These are phyloP conservation scores for Liasis olivaceus DNA, from an alignment of 2,797 vertebrate species.

Conservation along the genomic window DNA sequence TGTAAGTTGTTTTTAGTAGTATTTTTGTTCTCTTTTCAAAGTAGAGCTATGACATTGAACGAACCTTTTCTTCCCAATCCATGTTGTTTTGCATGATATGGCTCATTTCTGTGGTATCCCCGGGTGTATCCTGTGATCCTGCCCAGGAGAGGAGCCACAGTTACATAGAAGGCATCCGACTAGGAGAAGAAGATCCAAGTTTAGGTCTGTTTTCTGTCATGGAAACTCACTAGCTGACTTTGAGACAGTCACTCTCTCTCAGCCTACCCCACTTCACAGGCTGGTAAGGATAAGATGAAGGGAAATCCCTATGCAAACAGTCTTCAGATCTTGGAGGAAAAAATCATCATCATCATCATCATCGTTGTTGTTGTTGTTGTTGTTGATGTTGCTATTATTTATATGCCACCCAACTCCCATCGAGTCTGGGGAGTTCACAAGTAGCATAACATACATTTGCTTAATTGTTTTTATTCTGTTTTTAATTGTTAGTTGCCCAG, in stretches of 20 bases:
- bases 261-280: neutral
- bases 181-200: neutral
- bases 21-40: conserved; percentile 8
- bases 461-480: neutral
- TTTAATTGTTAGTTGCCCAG: neutral
- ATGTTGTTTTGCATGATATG: neutral
- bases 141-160: neutral
- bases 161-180: neutral
- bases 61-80: neutral
- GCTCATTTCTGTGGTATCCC: neutral
- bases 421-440: neutral
- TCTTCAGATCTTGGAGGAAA: neutral
- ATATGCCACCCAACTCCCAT: neutral
- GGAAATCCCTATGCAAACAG: neutral
- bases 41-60: neutral
- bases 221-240: neutral
- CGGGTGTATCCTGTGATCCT: neutral
- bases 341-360: neutral
- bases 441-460: too few species aligned
- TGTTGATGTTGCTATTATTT: neutral
- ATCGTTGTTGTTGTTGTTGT: too few species aligned
- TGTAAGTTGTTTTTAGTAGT: conserved; percentile 29
- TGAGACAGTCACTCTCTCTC: neutral
- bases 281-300: neutral
- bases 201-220: neutral